phyloP scores from a whole-genome alignment of 1,140 invertebrate genomes.

The Rhysida immarginata region DNA sequence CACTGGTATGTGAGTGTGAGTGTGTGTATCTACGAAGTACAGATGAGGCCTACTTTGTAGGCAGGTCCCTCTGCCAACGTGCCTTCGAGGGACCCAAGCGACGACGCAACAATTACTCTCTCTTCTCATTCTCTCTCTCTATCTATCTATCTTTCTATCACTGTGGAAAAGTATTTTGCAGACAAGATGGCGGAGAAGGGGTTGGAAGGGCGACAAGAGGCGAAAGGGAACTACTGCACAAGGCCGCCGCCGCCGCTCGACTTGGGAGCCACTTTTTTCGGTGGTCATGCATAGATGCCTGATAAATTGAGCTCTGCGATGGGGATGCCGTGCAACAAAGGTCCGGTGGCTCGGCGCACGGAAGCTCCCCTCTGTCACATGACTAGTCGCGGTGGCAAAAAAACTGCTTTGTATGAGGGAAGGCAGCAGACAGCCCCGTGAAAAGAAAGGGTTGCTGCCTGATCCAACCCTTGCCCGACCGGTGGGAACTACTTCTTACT shows the following conservation, averaged over 20 bases:
- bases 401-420: conserved; percentile 5
- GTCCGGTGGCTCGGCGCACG: not conserved
- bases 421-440: not conserved
- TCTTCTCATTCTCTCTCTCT: too few species aligned
- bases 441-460: not conserved
- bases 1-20: too few species aligned
- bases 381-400: not conserved
- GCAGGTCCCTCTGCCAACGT: too few species aligned
- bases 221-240: not conserved
- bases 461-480: not conserved
- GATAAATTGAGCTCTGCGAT: not conserved
- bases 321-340: not conserved
- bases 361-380: not conserved
- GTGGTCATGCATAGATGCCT: conserved; percentile 1
- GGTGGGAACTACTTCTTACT: too few species aligned
- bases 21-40: too few species aligned
- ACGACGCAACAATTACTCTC: too few species aligned
- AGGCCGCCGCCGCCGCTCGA: too few species aligned
- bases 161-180: too few species aligned
- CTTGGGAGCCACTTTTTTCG: not conserved
- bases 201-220: not conserved
- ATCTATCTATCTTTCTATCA: too few species aligned
- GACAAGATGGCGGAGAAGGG: not conserved
- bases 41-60: too few species aligned
- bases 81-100: too few species aligned